These are phyloP conservation scores for Nineta flava DNA, from an alignment of 2,888 invertebrate species.

Conservation along the genomic window DNA sequence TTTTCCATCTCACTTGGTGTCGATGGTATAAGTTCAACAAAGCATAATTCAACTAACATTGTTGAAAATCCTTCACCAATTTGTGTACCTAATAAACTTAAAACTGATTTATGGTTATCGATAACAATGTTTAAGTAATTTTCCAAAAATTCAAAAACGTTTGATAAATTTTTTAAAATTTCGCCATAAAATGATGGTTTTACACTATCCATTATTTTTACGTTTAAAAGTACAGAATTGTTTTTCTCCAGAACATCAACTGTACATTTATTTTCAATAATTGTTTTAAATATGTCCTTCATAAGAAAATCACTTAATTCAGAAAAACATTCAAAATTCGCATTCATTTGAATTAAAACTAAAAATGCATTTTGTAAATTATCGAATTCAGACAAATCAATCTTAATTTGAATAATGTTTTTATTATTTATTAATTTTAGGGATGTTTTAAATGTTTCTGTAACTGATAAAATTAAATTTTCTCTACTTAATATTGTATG, in stretches of 20 bases:
- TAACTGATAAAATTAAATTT: constrained; percentile 8
- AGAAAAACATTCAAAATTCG: constrained; percentile 12
- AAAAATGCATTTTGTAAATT: constrained; percentile 24
- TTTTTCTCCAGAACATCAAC: constrained; percentile 28
- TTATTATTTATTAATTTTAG: constrained; percentile 25
- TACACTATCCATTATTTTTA: constrained; percentile 24
- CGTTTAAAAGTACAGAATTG: constrained; percentile 23
- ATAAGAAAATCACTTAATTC: constrained; percentile 41
- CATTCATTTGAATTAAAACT: constrained; percentile 21
- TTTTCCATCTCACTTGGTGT: constrained; percentile 51
- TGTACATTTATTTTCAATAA: constrained; percentile 34
- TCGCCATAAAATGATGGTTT: constrained; percentile 31
- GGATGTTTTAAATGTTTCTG: constrained; percentile 32
- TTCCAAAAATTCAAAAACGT: constrained; percentile 39
- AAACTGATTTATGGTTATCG: constrained; percentile 28
- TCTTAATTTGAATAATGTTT: constrained; percentile 19
- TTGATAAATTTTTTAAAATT: constrained; percentile 38
- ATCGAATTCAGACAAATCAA: constrained; percentile 17
- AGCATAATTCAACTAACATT: constrained; percentile 52
- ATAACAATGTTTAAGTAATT: constrained; percentile 35
- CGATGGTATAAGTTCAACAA: constrained; percentile 60
- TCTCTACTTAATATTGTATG: neutral
- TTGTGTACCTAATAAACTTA: constrained; percentile 37
- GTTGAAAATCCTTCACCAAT: constrained; percentile 43
- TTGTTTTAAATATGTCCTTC: constrained; percentile 37